Evolutionary conservation across 2,888 invertebrate species (phyloP), one percentile per base, ranked within the genome.

Genomic region (Rhorus exstirpatorius): DNA sequence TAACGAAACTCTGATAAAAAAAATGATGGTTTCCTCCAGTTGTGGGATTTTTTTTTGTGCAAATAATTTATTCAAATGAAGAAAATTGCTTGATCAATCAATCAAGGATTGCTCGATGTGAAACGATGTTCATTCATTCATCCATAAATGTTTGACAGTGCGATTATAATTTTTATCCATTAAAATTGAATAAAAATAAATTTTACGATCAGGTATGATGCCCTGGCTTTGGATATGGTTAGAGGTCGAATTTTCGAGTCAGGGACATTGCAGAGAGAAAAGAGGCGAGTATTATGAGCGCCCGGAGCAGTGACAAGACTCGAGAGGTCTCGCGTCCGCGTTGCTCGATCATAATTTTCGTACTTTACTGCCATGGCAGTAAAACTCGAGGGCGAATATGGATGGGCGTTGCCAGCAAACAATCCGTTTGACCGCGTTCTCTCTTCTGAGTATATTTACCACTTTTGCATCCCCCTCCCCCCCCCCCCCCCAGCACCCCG

Each of bases 331-430:
- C 51, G 80, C 67, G 61, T 76, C 79, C 83, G 79, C 77, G 87
- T 51, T 19, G 51, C 21, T 51, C 83, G 91, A 91, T 91, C 91
- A 86, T 91, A 91, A 91, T 91, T 91, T 90, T 91, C 88, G 90
- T 90, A 90, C 89, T 91, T 91, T 91, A 91, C 90, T 90, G 89
- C 91, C 84, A 51, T 49, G 88, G 91, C 89, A 89, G 90, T 91
- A 91, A 91, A 90, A 91, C 61, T 85, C 89, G 85, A 67, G 86
- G 88, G 86, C 88, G 89, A 88, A 89, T 88, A 90, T 90, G 87
- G 88, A 88, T 91, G 91, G 92, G 92, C 91, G 92, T 92, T 84
- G 90, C 91, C 90, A 78, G 90, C 91, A 91, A 92, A 92, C 91
- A 91, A 89, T 91, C 91, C 90, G 88, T 89, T 91, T 90, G 89